phyloP scores from a whole-genome alignment of 2,113 vertebrate species.

The Laticauda laticaudata region DNA sequence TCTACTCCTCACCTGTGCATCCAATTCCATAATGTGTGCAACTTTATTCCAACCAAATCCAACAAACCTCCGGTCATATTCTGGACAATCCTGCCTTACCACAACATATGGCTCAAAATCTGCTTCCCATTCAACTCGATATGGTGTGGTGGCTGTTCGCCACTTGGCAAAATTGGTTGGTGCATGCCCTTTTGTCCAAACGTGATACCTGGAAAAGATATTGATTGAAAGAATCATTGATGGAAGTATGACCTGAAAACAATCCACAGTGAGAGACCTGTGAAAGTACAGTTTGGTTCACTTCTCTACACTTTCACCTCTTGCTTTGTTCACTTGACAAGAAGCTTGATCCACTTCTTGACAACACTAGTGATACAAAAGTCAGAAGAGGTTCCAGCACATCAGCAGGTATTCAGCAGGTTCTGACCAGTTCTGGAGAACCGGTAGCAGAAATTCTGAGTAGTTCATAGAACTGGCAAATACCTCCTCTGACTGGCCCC shows the following conservation, averaged over 20 bases:
- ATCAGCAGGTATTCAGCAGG: no score
- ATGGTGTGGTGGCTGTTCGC: slow-evolving; percentile 95
- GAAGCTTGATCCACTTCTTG: background rate
- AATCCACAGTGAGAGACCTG: background rate
- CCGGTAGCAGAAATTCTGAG: no score
- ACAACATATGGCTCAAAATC: slow-evolving; percentile 98
- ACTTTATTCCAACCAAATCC: slow-evolving; percentile 99
- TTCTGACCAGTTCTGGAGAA: no score
- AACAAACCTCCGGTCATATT: slow-evolving; percentile 96
- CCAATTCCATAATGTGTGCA: slow-evolving; percentile 97
- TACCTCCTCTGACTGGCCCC: no score
- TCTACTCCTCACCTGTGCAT: slow-evolving; percentile 84
- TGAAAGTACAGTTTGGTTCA: background rate
- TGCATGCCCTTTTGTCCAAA: slow-evolving; percentile 98
- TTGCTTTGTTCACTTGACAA: background rate
- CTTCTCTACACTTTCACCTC: background rate
- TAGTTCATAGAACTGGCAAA: no score
- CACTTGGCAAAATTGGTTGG: slow-evolving; percentile 98
- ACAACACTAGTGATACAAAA: background rate
- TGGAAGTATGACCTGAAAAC: background rate
- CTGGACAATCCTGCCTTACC: slow-evolving; percentile 88
- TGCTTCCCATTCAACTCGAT: slow-evolving; percentile 94
- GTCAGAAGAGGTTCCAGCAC: background rate
- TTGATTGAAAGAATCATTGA: slow-evolving; percentile 33
- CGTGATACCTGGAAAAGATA: slow-evolving; percentile 85